Conservation (phyloP, 2,797 vertebrate genomes). For the Lates japonicus region DNA sequence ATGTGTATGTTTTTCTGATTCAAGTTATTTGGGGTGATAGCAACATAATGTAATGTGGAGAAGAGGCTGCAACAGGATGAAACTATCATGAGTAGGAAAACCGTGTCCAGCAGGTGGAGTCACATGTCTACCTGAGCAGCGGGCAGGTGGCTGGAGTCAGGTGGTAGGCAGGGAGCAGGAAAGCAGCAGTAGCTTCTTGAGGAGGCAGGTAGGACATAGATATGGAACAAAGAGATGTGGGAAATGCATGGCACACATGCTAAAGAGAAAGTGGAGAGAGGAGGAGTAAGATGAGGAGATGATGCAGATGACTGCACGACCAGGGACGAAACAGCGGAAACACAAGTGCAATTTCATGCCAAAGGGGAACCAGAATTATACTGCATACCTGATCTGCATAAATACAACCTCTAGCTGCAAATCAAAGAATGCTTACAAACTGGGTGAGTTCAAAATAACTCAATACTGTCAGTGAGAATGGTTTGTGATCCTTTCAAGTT, state of each 20-base stretch:
- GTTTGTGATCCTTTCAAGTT: constrained; percentile 2
- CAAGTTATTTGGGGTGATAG: background rate
- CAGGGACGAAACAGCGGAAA: background rate
- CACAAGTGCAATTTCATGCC: background rate
- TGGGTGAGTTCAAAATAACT: background rate
- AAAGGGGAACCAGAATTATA: background rate
- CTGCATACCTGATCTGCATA: constrained; percentile 7
- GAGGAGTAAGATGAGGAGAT: background rate
- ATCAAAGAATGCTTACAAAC: background rate
- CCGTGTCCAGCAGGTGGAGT: background rate
- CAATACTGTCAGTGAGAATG: background rate
- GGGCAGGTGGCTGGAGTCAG: background rate
- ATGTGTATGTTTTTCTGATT: background rate
- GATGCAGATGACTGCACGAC: constrained; percentile 1
- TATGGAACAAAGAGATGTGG: background rate
- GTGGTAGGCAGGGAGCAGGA: background rate
- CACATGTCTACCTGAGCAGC: background rate
- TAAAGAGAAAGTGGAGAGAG: background rate
- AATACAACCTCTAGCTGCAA: constrained; percentile 6
- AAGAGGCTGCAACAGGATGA: background rate
- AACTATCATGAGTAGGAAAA: background rate
- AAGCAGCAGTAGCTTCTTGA: background rate
- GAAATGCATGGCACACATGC: background rate
- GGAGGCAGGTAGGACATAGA: constrained; percentile 12
- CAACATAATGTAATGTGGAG: background rate